Evolutionary conservation across 2,888 invertebrate genomes (phyloP), one percentile per base, ranked within the genome.

Genomic region (Philereme transversata): DNA sequence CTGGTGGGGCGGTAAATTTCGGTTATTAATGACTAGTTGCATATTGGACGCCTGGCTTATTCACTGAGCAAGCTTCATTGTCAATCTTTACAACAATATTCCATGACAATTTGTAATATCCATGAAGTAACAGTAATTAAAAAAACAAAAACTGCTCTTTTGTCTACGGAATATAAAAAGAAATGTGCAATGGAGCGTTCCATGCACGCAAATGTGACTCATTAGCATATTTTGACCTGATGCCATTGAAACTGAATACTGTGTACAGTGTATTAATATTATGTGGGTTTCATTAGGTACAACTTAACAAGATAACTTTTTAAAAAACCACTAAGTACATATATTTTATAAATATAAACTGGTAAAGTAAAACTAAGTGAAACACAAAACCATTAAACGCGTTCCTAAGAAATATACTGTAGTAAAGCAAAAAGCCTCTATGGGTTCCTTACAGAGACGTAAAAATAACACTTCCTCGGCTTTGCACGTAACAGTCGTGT

Each of bases 401-500:
- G 35, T 43, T 46, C 52, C 45, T 43, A 45, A 53, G 59, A 62
- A 52, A 63, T 56, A 59, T 62, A 57, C 48, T 45, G 48, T 54
- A 56, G 53, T 66, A 64, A 56, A 62, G 62, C 57, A 58, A 64
- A 65, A 60, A 62, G 44, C 58, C 47, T 54, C 22, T 38, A 67
- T 58, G 56, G 55, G 55, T 51, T 61, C 52, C 62, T 60, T 59
- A 63, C 59, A 60, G 62, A 67, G 56, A 61, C 59, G 58, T 67
- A 63, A 65, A 69, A 67, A 61, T 62, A 61, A 48, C 58, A 68
- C 57, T 68, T 68, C 58, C 57, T 53, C 58, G 60, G 65, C 59
- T 70, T 64, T 64, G 60, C 60, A 68, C 66, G 64, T 57, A 65
- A 64, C 62, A 63, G 57, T 51, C 57, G 62, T 62, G 64, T 64